Percentiles rank a stretch among this genome's conserved stretches.
phyloP scores from a whole-genome alignment of 1,140 invertebrate genomes.

The Heliconius hewitsoni region DNA sequence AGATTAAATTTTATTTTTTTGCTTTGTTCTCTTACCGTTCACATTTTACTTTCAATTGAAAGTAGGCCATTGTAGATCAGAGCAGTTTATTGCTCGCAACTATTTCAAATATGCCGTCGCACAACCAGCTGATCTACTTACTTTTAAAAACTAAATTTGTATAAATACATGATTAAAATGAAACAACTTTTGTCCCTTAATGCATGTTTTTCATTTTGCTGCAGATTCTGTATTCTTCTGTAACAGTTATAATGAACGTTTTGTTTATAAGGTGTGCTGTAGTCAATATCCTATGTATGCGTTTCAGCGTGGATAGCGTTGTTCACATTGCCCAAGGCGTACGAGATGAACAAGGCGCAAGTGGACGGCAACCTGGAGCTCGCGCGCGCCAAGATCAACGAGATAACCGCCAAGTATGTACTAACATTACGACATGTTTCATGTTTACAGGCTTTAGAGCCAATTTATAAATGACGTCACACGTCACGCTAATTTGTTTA shows the following conservation, averaged over 20 bases:
- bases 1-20: background rate
- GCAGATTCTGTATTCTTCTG: too few species aligned
- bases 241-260: too few species aligned
- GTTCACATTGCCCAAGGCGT: slow-evolving; percentile 98
- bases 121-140: background rate
- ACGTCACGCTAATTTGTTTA: too few species aligned
- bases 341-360: slow-evolving; percentile 98
- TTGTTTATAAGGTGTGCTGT: too few species aligned
- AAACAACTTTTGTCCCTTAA: background rate
- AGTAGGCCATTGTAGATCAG: background rate
- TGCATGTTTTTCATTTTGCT: background rate
- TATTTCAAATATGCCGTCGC: background rate
- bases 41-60: background rate
- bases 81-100: background rate
- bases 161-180: background rate
- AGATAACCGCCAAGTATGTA: slow-evolving; percentile 85
- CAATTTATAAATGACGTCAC: too few species aligned
- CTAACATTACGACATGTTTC: too few species aligned
- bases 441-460: too few species aligned
- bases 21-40: background rate
- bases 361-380: slow-evolving; percentile 96
- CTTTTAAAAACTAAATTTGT: too few species aligned
- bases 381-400: slow-evolving; percentile 92
- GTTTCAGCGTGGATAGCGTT: slow-evolving; percentile 91
- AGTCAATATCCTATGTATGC: background rate